Percentiles rank a stretch among this genome's conserved stretches.
These are phyloP conservation scores for Semibalanus balanoides DNA, from an alignment of 1,140 invertebrate genomes.

Conservation along the genomic window DNA sequence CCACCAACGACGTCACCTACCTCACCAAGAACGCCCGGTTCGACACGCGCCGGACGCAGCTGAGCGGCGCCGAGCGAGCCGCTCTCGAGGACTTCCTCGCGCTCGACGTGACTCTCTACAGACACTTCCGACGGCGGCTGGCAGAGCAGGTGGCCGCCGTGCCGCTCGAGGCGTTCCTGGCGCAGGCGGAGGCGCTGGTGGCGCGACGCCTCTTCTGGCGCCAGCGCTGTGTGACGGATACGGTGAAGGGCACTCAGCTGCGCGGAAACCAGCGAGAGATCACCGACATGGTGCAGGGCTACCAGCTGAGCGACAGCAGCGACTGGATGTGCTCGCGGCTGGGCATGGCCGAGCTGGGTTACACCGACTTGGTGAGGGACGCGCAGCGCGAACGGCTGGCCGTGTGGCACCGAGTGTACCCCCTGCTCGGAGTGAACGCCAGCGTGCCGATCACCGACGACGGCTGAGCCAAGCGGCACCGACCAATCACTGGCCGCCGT, in stretches of 20 bases:
- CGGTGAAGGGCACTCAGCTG: not conserved
- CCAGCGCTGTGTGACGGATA: not conserved
- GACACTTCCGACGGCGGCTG: constrained; percentile 14
- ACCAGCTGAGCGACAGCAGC: too few species aligned
- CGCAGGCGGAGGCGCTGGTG: not conserved
- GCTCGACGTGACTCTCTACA: constrained; percentile 17
- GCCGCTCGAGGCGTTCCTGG: not conserved
- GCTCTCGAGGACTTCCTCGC: constrained; percentile 16
- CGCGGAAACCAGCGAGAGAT: not conserved
- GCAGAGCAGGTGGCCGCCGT: not conserved
- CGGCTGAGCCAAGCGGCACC: too few species aligned
- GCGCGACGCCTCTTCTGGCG: not conserved
- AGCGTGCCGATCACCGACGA: too few species aligned
- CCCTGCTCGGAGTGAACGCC: too few species aligned
- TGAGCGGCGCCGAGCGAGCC: constrained; percentile 10
- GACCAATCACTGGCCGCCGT: too few species aligned
- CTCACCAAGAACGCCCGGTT: constrained; percentile 28
- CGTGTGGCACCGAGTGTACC: too few species aligned
- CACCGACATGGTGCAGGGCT: not conserved
- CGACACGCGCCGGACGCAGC: constrained; percentile 15
- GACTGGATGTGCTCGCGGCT: too few species aligned
- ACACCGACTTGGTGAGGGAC: too few species aligned
- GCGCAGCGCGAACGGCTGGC: too few species aligned
- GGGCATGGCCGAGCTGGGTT: too few species aligned
- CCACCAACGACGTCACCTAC: constrained; percentile 31